A percentile compares a stretch with the other conserved stretches of the same genome.
Evolutionary conservation across 2,113 vertebrate species (phyloP).

Genomic region (Misgurnus anguillicaudatus): DNA sequence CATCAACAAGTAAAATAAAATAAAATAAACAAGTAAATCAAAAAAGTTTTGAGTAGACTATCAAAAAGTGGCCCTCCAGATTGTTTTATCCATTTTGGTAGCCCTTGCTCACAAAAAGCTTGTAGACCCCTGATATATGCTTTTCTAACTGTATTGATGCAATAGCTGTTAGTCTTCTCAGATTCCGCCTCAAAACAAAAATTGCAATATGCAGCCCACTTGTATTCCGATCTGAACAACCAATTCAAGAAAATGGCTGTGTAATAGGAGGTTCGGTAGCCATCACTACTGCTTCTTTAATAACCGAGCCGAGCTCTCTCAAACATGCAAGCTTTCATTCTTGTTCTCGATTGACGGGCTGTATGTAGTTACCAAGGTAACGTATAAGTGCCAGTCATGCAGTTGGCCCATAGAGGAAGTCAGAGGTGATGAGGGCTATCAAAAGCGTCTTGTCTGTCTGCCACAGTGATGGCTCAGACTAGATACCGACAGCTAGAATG

Average conservation of each 20-base stretch:
- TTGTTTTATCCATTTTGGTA: too few relatives aligned
- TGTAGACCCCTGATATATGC: too few relatives aligned
- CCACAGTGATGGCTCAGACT: neutral
- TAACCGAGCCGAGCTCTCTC: neutral
- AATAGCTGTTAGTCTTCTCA: too few relatives aligned
- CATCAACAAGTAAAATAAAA: too few relatives aligned
- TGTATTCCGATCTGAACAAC: too few relatives aligned
- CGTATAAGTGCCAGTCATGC: neutral
- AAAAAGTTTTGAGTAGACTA: too few relatives aligned
- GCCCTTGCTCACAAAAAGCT: too few relatives aligned
- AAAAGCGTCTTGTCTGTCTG: slow-evolving; percentile 19
- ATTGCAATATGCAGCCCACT: too few relatives aligned
- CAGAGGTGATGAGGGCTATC: slow-evolving; percentile 25
- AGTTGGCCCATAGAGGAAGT: slow-evolving; percentile 20
- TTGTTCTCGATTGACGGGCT: slow-evolving; percentile 1
- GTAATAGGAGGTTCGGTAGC: neutral
- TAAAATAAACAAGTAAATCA: too few relatives aligned
- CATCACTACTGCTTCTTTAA: neutral
- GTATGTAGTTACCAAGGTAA: slow-evolving; percentile 25
- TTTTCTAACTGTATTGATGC: too few relatives aligned
- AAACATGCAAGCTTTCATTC: slow-evolving; percentile 21
- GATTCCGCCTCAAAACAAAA: too few relatives aligned
- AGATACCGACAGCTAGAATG: neutral
- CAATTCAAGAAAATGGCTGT: neutral
- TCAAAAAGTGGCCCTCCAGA: too few relatives aligned